Conservation (phyloP, 2,888 invertebrate species). For the Acleris literana region DNA sequence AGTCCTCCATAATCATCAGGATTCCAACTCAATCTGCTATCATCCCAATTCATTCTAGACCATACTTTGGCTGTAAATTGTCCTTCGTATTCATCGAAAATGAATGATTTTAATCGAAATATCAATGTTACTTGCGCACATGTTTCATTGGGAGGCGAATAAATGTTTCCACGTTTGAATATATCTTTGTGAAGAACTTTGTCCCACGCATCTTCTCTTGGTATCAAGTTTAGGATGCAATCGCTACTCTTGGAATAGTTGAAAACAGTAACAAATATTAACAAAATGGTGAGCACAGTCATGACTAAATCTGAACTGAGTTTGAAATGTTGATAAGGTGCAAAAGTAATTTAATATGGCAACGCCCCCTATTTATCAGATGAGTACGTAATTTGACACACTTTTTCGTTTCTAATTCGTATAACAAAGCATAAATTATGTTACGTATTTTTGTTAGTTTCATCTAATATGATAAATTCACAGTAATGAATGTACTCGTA, state of each 20-base stretch:
- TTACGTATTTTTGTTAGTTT: not conserved
- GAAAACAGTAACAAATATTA: conserved; percentile 2
- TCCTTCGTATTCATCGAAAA: conserved; percentile 18
- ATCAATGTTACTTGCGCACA: not conserved
- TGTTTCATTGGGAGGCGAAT: not conserved
- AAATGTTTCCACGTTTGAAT: not conserved
- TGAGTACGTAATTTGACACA: not conserved
- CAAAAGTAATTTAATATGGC: not conserved
- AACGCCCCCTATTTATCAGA: not conserved
- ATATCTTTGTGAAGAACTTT: conserved; percentile 6
- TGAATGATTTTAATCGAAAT: conserved; percentile 14
- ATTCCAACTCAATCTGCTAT: conserved; percentile 51
- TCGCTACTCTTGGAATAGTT: not conserved
- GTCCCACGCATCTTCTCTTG: conserved; percentile 18
- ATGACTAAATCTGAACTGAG: not conserved
- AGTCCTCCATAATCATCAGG: conserved; percentile 48
- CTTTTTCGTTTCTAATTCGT: not conserved
- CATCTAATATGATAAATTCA: too few relatives aligned
- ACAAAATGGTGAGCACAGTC: not conserved
- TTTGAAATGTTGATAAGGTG: not conserved
- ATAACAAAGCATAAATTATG: not conserved
- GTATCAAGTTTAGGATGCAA: not conserved
- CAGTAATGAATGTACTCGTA: too few relatives aligned
- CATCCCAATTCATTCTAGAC: conserved; percentile 42
- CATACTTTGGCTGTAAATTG: conserved; percentile 18